Base-by-base conservation (phyloP, 2,797 vertebrate genomes). In the Dromococcyx pavoninus region DNA sequence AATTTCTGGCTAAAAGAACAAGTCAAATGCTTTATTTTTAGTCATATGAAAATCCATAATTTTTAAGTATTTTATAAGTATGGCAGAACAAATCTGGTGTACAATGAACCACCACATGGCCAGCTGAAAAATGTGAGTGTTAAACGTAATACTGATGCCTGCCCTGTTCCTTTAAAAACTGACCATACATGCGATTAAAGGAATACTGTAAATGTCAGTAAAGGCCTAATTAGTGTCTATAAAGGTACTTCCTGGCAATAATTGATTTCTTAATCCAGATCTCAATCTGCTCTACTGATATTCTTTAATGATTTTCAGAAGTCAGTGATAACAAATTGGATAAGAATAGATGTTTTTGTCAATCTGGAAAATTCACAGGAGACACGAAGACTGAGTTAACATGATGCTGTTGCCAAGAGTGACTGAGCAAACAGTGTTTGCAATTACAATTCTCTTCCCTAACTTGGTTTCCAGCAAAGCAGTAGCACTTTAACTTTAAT, bases 241-340 rank as follows among this genome's bases (percentile, higher is more conserved):
- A 84, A 86, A 94, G 39, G 89, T 86, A 93, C 60, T 95, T 95
- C 71, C 87, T 94, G 82, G 86, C 91, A 95, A 95, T 81, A 95
- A 96, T 94, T 76, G 93, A 92, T 89, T 94, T 96, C 88, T 96
- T 94, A 90, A 91, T 94, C 70, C 54, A 96, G 60, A 74, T 77
- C 53, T 57, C 86, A 95, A 92, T 95, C 92, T 95, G 91, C 46
- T 84, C 60, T 65, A 70, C 79, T 80, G 56, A 95, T 94, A 95
- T 81, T 67, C 82, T 96, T 94, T 96, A 96, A 93, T 89, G 88
- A 86, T 93, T 96, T 97, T 94, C 77, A 96, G 89, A 97, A 97
- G 90, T 48, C 89, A 86, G 74, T 88, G 82, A 86, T 93, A 96
- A 91, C 79, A 97, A 95, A 94, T 89, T 92, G 86, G 78, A 96